A percentile compares a stretch with the other conserved stretches of the same genome.
phyloP scores from a whole-genome alignment of 2,797 vertebrate genomes.

The Clarias pachynema region DNA sequence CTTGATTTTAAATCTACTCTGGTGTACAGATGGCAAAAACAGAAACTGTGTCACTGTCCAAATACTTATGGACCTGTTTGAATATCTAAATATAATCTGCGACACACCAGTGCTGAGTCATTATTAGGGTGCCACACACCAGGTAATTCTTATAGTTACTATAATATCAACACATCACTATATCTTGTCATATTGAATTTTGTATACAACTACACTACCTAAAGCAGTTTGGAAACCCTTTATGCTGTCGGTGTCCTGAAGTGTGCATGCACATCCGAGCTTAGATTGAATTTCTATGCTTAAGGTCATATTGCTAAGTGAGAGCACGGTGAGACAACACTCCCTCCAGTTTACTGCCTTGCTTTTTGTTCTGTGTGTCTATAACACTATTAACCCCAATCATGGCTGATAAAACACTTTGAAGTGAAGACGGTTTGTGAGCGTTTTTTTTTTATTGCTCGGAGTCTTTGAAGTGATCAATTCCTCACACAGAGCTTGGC shows the following conservation, averaged over 20 bases:
- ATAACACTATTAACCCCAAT: constrained; percentile 28
- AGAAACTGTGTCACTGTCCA: no score
- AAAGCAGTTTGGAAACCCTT: neutral
- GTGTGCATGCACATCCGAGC: constrained; percentile 19
- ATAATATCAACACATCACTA: neutral
- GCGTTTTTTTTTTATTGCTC: constrained; percentile 47
- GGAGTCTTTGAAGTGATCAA: constrained; percentile 28
- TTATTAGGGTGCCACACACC: neutral
- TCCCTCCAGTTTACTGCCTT: constrained; percentile 28
- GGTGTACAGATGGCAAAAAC: no score
- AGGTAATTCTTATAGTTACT: neutral
- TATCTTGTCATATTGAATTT: neutral
- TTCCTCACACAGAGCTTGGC: constrained; percentile 18
- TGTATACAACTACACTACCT: neutral
- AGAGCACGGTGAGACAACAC: constrained; percentile 2
- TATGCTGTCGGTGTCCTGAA: neutral
- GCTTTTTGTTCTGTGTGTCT: constrained; percentile 41
- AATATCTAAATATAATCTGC: no score
- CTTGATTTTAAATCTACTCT: no score
- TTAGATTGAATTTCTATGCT: constrained; percentile 36
- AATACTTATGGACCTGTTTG: no score
- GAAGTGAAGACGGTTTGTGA: constrained; percentile 38
- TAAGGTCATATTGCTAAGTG: constrained; percentile 40
- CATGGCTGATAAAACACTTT: constrained; percentile 51
- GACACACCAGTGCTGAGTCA: no score